Evolutionary conservation across 1,140 invertebrate genomes (phyloP).

Genomic region (Drosophila sulfurigaster): DNA sequence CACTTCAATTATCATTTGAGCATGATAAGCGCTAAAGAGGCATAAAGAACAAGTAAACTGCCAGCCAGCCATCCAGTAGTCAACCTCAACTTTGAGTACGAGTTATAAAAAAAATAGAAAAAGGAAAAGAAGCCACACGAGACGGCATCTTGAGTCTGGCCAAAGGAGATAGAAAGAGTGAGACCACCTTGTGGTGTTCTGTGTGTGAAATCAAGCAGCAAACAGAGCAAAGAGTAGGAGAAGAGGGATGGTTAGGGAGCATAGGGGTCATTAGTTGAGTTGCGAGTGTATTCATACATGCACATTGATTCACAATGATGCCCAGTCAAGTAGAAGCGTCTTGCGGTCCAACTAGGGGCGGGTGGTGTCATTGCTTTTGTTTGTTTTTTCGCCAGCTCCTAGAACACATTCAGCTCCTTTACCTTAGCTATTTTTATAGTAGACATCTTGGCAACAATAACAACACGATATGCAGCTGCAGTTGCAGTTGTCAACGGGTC

Average conservation of each 20-base stretch:
- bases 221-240: slow-evolving; percentile 13
- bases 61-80: slow-evolving; percentile 16
- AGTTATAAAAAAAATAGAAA: slow-evolving; percentile 44
- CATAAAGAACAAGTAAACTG: slow-evolving; percentile 63
- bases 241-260: slow-evolving; percentile 16
- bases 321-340: slow-evolving; percentile 67
- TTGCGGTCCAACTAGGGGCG: slow-evolving; percentile 29
- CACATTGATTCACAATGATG: slow-evolving; percentile 54
- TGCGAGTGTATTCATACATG: slow-evolving; percentile 34
- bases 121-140: slow-evolving; percentile 61
- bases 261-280: slow-evolving; percentile 72
- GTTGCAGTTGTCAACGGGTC: neutral
- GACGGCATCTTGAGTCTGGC: slow-evolving; percentile 55
- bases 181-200: slow-evolving; percentile 63
- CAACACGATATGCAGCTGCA: slow-evolving; percentile 57
- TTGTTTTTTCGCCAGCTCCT: slow-evolving; percentile 43
- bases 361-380: slow-evolving; percentile 71
- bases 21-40: slow-evolving; percentile 82
- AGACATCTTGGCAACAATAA: slow-evolving; percentile 51
- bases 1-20: slow-evolving; percentile 84
- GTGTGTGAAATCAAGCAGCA: slow-evolving; percentile 56
- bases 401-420: neutral
- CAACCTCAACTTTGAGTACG: slow-evolving; percentile 49
- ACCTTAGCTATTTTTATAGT: slow-evolving; percentile 28
- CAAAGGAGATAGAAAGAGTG: slow-evolving; percentile 2